A percentile compares a stretch with the other conserved stretches of the same genome.
phyloP scores from a whole-genome alignment of 2,888 invertebrate genomes.

The Thymelicus sylvestris region DNA sequence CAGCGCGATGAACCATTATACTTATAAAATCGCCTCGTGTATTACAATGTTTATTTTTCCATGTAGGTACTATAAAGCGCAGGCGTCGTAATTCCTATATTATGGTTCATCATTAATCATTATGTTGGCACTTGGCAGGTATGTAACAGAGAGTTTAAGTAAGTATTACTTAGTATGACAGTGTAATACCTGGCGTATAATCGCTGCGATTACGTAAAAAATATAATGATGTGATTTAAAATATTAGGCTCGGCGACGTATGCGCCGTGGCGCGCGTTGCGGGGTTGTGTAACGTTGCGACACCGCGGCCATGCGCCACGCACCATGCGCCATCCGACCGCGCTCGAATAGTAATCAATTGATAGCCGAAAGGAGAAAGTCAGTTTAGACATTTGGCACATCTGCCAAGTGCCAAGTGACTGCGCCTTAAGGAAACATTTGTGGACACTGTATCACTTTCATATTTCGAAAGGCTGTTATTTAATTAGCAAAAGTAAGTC shows the following conservation, averaged over 20 bases:
- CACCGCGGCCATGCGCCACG: background rate
- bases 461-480: background rate
- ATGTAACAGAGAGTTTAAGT: too few relatives aligned
- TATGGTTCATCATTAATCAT: too few relatives aligned
- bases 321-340: background rate
- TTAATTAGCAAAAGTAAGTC: background rate
- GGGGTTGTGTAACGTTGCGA: conserved; percentile 31
- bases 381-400: conserved; percentile 28
- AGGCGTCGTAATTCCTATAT: too few relatives aligned
- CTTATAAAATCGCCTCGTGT: too few relatives aligned
- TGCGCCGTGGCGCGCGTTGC: conserved; percentile 23
- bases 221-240: background rate
- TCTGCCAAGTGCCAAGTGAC: conserved; percentile 19
- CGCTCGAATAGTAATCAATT: conserved; percentile 44
- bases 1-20: too few relatives aligned
- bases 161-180: too few relatives aligned
- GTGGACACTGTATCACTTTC: conserved; percentile 5
- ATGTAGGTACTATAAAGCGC: too few relatives aligned
- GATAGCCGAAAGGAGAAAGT: conserved; percentile 43
- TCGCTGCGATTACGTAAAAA: conserved; percentile 1
- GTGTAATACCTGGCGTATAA: too few relatives aligned
- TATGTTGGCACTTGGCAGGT: too few relatives aligned
- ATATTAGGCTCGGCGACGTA: conserved; percentile 20
- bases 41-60: too few relatives aligned
- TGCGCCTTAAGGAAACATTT: conserved; percentile 19